phyloP scores from a whole-genome alignment of 2,888 invertebrate genomes.

The Leucania comma region DNA sequence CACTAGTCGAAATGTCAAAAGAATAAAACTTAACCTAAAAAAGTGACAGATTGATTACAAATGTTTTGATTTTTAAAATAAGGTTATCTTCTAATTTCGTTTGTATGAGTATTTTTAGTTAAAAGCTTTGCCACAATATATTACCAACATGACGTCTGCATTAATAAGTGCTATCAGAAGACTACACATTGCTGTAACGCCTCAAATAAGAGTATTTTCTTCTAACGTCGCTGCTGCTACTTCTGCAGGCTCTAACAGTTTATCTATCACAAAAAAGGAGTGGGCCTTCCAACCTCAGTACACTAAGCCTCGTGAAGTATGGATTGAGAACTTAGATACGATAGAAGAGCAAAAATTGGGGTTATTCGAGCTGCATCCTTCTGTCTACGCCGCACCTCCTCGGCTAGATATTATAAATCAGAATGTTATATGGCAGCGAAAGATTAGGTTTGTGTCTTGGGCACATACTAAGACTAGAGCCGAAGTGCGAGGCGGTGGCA shows the following conservation, averaged over 20 bases:
- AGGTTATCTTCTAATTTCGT: slow-evolving; percentile 29
- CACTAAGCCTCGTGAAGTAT: slow-evolving; percentile 93
- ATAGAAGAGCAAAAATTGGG: slow-evolving; percentile 95
- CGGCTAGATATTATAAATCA: slow-evolving; percentile 96
- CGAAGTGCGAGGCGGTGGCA: slow-evolving; percentile 97
- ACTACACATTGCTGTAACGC: slow-evolving; percentile 75
- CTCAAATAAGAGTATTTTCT: slow-evolving; percentile 77
- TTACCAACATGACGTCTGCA: slow-evolving; percentile 76
- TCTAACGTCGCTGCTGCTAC: slow-evolving; percentile 67
- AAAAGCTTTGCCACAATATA: slow-evolving; percentile 4
- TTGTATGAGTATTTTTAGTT: slow-evolving; percentile 15
- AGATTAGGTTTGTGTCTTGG: slow-evolving; percentile 95
- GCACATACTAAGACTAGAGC: slow-evolving; percentile 94
- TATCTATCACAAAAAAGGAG: slow-evolving; percentile 82
- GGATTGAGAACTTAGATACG: slow-evolving; percentile 96
- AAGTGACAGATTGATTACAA: slow-evolving; percentile 39
- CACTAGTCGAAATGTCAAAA: slow-evolving; percentile 13
- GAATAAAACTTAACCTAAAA: slow-evolving; percentile 50
- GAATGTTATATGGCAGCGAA: slow-evolving; percentile 96
- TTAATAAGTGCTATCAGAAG: slow-evolving; percentile 83
- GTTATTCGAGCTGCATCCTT: slow-evolving; percentile 96
- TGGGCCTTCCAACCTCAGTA: slow-evolving; percentile 89
- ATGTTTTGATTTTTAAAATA: slow-evolving; percentile 38
- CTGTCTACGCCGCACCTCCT: slow-evolving; percentile 95
- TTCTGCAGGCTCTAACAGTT: slow-evolving; percentile 63